These are phyloP conservation scores for Athrips mouffetella DNA, from an alignment of 2,888 invertebrate genomes.

Conservation along the genomic window DNA sequence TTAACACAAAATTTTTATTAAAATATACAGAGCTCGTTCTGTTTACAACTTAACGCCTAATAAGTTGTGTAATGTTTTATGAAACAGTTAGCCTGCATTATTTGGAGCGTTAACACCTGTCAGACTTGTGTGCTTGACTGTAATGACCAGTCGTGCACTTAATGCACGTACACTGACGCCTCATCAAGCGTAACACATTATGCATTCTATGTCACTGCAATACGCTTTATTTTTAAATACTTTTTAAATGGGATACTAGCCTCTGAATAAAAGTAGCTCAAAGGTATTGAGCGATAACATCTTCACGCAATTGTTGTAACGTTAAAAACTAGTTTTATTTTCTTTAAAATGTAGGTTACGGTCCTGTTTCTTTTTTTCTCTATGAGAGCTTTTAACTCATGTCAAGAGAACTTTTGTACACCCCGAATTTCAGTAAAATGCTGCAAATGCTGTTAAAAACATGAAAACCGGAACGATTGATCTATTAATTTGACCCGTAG, in stretches of 20 bases:
- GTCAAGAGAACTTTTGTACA: not conserved
- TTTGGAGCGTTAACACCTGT: constrained; percentile 18
- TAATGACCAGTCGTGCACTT: constrained; percentile 5
- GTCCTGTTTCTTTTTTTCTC: not conserved
- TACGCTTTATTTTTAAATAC: not conserved
- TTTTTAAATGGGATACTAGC: not conserved
- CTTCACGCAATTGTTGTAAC: constrained; percentile 2
- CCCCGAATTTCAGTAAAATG: too few species aligned
- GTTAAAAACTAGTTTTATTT: not conserved
- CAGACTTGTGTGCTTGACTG: constrained; percentile 3
- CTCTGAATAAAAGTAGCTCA: not conserved
- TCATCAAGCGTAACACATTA: not conserved
- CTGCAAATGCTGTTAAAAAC: too few species aligned
- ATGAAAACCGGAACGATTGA: too few species aligned
- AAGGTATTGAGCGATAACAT: not conserved
- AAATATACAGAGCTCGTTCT: too few species aligned
- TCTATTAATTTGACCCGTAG: too few species aligned
- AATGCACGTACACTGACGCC: not conserved
- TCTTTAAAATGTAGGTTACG: not conserved
- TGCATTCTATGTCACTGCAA: not conserved
- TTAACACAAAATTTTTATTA: too few species aligned
- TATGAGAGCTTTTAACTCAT: not conserved
- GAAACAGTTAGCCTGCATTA: constrained; percentile 10
- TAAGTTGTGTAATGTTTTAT: constrained; percentile 9
- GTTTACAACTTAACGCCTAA: not conserved